phyloP scores from a whole-genome alignment of 2,797 vertebrate genomes.

The Microtus agrestis region DNA sequence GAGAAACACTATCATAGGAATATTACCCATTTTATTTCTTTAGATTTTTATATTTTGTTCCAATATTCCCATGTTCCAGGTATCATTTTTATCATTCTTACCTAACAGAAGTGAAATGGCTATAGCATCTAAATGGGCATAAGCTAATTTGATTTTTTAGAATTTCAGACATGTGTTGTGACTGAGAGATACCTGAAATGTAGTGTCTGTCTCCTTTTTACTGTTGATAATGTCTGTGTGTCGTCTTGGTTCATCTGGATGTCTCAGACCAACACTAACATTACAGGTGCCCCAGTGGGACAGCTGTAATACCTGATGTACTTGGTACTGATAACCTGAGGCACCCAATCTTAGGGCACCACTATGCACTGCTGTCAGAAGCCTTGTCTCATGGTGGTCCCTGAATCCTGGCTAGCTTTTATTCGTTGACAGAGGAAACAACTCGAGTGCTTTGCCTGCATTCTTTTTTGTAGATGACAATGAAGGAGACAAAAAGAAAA shows the following conservation, averaged over 20 bases:
- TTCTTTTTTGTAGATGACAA: conserved; percentile 89
- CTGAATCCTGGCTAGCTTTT: conserved; percentile 23
- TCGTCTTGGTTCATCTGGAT: not conserved
- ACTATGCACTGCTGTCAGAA: not conserved
- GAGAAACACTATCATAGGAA: conserved; percentile 19
- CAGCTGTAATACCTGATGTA: not conserved
- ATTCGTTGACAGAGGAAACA: not conserved
- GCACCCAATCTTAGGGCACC: not conserved
- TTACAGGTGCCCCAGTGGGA: not conserved
- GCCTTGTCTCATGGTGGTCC: not conserved
- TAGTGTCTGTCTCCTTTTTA: not conserved
- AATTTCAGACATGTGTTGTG: not conserved
- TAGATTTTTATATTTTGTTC: conserved; percentile 33
- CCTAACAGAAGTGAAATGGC: not conserved
- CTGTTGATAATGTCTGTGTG: not conserved
- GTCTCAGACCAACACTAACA: not conserved
- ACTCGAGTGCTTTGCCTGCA: not conserved
- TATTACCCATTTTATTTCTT: conserved; percentile 45
- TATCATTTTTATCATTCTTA: not conserved
- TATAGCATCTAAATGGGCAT: conserved; percentile 15
- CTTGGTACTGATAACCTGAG: not conserved
- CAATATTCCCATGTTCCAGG: not conserved
- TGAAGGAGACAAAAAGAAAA: conserved; percentile 97
- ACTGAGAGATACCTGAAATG: not conserved
- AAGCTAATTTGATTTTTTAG: not conserved